Evolutionary conservation across 2,113 vertebrate genomes (phyloP).

Genomic region (Embiotoca jacksoni): DNA sequence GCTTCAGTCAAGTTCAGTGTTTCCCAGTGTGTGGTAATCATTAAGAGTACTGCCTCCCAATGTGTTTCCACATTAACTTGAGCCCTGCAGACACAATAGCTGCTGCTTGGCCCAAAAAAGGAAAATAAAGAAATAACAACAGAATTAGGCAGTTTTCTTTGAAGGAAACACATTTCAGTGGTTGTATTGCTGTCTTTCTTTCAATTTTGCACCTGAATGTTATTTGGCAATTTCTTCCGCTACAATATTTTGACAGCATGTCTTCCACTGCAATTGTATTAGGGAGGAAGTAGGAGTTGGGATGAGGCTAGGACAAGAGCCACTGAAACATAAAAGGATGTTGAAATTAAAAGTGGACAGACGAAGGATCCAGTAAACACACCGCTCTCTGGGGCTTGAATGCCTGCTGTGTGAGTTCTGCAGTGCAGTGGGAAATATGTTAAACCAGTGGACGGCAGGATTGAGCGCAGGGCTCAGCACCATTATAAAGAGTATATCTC

Average conservation of each 20-base stretch:
- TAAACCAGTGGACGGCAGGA: slow-evolving; percentile 30
- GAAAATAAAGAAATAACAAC: background rate
- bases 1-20: background rate
- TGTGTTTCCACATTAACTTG: background rate
- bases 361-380: background rate
- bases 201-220: background rate
- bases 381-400: background rate
- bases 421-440: background rate
- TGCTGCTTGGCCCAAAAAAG: background rate
- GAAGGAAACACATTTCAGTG: background rate
- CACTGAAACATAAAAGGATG: background rate
- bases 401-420: slow-evolving; percentile 9
- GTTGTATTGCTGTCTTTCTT: slow-evolving; percentile 3
- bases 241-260: background rate
- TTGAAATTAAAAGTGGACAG: background rate
- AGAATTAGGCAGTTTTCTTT: background rate
- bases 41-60: background rate
- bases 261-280: background rate
- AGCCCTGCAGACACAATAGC: background rate
- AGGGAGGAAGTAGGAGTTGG: background rate
- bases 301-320: background rate
- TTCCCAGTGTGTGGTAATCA: background rate
- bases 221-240: background rate
- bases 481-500: slow-evolving; percentile 42
- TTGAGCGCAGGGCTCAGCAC: slow-evolving; percentile 12